Base-by-base conservation (phyloP, 2,113 vertebrate genomes). In the Passer domesticus region DNA sequence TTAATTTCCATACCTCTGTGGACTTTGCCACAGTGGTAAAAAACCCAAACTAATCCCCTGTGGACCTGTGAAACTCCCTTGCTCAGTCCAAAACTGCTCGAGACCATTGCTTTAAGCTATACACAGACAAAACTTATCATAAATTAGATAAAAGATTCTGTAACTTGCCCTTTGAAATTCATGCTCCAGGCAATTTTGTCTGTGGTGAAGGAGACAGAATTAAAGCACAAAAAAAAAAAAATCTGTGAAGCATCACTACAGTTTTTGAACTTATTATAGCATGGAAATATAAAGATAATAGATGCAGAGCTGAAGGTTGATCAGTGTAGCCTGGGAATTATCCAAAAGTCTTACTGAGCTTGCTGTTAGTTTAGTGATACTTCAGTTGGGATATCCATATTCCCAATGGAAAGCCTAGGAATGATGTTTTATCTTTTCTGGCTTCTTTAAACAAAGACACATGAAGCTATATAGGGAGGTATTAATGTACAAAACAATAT, bases 151-250 rank as follows among this genome's bases (percentile, higher is more conserved):
- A 81, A 91, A 94, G 67, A 78, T 83, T 90, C 69, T 74, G 76
- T 50, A 77, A 64, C 87, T 87, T 76, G 22, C 16, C 60, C 69
- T 94, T 89, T 94, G 79, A 94, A 96, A 96, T 85, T 83, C 60
- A 49, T 68, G 79, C 86, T 92, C 28, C 44, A 35, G 93, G 92
- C 92, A 87, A 76, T 83, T 76, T 79, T 95, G 46, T 90, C 64
- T 83, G 68, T 90, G 60, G 94, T 6, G 16, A 58, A 83, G 50
- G 37, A 92, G 70, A 68, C 28, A 52, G 33, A 92, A 93, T 83
- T 95, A 90, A 89, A 84, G 64, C 17, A 33, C 16, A 27, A 17
- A 56, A 47, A n/a, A 74, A 58, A 67, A 69, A 47, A 21, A 56
- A 33, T 27, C 68, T 89, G 39, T 69, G 79, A 95, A 87, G 60